Evolutionary conservation across 1,140 invertebrate species (phyloP).

Genomic region (Tyrophagus putrescentiae): DNA sequence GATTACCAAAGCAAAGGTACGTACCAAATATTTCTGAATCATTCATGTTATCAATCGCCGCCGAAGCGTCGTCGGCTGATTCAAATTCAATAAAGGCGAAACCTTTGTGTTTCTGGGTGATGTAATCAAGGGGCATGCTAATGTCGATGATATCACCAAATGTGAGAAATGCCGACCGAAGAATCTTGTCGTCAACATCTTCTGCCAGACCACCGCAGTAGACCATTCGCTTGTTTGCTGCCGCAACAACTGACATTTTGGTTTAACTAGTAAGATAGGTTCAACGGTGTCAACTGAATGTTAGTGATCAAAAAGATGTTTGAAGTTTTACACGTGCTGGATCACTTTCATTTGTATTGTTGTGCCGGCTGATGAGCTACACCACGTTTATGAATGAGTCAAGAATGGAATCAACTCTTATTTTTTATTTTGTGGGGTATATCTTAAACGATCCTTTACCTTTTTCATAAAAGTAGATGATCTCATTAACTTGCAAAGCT

Average conservation of each 20-base stretch:
- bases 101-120: conserved; percentile 82
- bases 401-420: too few relatives aligned
- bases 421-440: too few relatives aligned
- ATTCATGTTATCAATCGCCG: conserved; percentile 99
- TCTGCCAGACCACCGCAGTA: conserved; percentile 73
- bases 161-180: conserved; percentile 90
- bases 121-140: conserved; percentile 94
- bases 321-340: background rate
- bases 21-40: conserved; percentile 88
- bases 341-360: background rate
- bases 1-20: background rate
- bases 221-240: conserved; percentile 26
- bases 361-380: too few relatives aligned
- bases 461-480: too few relatives aligned
- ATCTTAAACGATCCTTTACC: too few relatives aligned
- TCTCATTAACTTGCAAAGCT: too few relatives aligned
- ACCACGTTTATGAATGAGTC: too few relatives aligned
- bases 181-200: conserved; percentile 88
- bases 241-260: conserved; percentile 6
- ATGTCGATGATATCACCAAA: conserved; percentile 96
- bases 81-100: conserved; percentile 99
- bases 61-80: conserved; percentile 64
- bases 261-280: background rate
- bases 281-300: background rate
- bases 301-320: background rate